These are phyloP conservation scores for Vireo griseus DNA, from an alignment of 2,797 vertebrate genomes.

Conservation along the genomic window DNA sequence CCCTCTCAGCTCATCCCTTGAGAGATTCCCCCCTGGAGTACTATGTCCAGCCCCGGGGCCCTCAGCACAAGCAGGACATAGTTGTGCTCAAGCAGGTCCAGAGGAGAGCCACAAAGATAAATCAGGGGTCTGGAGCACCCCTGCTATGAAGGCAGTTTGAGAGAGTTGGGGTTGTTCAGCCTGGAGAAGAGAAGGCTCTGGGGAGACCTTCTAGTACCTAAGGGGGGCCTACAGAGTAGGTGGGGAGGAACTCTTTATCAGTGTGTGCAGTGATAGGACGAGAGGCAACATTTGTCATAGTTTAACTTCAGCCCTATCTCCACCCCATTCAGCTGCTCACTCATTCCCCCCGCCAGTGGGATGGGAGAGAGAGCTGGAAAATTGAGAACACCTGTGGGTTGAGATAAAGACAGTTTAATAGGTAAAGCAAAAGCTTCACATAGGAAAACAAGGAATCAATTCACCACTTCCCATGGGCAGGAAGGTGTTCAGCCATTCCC, in stretches of 20 bases:
- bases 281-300: not conserved
- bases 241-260: not conserved
- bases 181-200: not conserved
- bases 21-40: not conserved
- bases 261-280: fast-evolving
- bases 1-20: fast-evolving
- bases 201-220: not conserved
- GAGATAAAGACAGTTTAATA: not conserved
- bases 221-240: not conserved
- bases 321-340: not conserved
- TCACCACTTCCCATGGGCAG: not conserved
- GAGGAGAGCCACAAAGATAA: not conserved
- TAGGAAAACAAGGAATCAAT: not conserved
- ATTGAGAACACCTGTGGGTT: not conserved
- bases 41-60: not conserved
- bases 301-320: not conserved
- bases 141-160: not conserved
- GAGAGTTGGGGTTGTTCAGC: not conserved
- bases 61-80: not conserved
- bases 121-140: not conserved
- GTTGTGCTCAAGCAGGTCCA: not conserved
- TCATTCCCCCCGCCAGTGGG: not conserved
- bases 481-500: not conserved
- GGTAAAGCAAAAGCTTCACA: not conserved
- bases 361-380: not conserved